phyloP scores from a whole-genome alignment of 2,888 invertebrate species.

The Cyrtodaria siliqua region DNA sequence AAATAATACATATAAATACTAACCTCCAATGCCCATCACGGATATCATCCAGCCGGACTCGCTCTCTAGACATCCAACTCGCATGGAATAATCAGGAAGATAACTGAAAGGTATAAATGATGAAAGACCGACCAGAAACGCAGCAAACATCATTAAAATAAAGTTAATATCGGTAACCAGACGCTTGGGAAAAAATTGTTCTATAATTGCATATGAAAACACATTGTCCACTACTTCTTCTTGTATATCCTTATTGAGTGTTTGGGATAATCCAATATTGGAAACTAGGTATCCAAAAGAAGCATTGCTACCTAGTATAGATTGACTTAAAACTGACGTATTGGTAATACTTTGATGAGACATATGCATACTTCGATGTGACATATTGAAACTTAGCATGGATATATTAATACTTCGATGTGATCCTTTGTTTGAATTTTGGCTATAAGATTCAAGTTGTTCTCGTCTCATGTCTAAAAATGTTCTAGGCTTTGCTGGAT shows the following conservation, averaged over 20 bases:
- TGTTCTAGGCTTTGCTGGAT: slow-evolving; percentile 7
- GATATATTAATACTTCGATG: slow-evolving; percentile 6
- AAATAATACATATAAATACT: too few species aligned
- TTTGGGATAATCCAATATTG: neutral
- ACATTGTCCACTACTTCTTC: neutral
- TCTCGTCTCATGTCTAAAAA: slow-evolving; percentile 41
- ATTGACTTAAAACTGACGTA: slow-evolving; percentile 28
- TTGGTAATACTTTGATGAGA: slow-evolving; percentile 24
- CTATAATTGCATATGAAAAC: slow-evolving; percentile 7
- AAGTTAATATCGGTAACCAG: slow-evolving; percentile 39
- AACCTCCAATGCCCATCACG: slow-evolving; percentile 46
- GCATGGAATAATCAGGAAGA: slow-evolving; percentile 37
- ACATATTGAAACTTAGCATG: slow-evolving; percentile 9
- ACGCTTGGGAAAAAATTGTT: slow-evolving; percentile 36
- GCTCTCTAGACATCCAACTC: slow-evolving; percentile 9
- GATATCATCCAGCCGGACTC: slow-evolving; percentile 43
- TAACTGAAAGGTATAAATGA: slow-evolving; percentile 46
- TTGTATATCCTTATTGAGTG: slow-evolving; percentile 3
- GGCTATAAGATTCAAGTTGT: slow-evolving; percentile 17
- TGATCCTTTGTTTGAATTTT: neutral
- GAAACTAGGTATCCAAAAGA: slow-evolving; percentile 20
- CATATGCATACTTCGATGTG: slow-evolving; percentile 2
- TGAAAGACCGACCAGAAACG: slow-evolving; percentile 16
- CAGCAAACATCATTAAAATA: slow-evolving; percentile 24
- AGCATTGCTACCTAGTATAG: slow-evolving; percentile 41